phyloP scores from a whole-genome alignment of 2,113 vertebrate genomes.

The Ramphastos sulfuratus region DNA sequence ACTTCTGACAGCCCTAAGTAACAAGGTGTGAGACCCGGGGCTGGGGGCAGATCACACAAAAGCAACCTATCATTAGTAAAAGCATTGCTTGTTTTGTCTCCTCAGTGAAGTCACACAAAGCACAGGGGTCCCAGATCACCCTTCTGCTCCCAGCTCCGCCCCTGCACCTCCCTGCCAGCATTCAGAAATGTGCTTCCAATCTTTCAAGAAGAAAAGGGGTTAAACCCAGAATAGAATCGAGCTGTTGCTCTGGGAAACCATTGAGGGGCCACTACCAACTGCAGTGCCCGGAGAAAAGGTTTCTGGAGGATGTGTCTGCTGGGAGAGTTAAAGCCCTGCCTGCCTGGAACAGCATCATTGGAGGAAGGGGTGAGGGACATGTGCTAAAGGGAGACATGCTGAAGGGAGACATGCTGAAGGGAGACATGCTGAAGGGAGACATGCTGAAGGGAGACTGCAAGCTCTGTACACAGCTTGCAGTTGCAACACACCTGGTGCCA shows the following conservation, averaged over 20 bases:
- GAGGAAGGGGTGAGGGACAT: not conserved
- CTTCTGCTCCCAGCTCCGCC: not conserved
- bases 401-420: no score
- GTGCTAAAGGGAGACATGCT: not conserved
- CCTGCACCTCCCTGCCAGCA: not conserved
- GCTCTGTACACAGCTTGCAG: not conserved
- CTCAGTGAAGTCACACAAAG: not conserved
- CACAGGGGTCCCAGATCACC: not conserved
- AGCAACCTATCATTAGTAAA: not conserved
- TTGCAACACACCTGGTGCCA: not conserved
- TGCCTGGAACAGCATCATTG: not conserved
- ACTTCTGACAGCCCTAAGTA: not conserved
- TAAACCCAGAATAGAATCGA: not conserved
- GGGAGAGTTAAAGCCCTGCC: not conserved
- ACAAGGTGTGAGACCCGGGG: not conserved
- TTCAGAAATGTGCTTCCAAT: not conserved
- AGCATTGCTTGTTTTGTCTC: not conserved
- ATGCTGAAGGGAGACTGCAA: no score
- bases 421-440: no score
- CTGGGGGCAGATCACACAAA: not conserved
- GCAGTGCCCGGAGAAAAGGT: not conserved
- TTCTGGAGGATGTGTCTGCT: not conserved
- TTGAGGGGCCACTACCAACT: not conserved
- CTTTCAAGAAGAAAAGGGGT: not conserved
- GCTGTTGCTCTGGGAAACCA: conserved; percentile 19